Evolutionary conservation across 2,888 invertebrate species (phyloP), one percentile per base, ranked within the genome.

Genomic region (Alloplasta piceator): DNA sequence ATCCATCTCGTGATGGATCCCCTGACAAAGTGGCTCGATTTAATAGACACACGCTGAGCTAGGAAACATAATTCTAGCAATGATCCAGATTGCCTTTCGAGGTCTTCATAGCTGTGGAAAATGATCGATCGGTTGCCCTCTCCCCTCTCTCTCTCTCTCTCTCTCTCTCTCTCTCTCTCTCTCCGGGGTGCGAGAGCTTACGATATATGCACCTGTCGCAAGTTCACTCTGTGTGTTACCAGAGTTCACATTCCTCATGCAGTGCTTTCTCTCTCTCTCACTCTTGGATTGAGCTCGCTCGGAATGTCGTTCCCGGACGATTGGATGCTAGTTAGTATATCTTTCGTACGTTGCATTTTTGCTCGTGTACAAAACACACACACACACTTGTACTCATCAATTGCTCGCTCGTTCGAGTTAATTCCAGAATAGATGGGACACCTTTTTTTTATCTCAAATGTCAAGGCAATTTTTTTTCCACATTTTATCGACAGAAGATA

Each of bases 211-310:
- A 80, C 66, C 76, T 75, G 79, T 79, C 70, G 60, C 43, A 48
- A 75, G 66, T 79, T 70, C 26, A 52, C 48, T 50, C 66, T 58
- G 39, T 14, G 6, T 50, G n/a, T n/a, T 52, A 74, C 48, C 39
- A 75, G 75, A 76, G 71, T 63, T 76, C 46, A 63, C 76, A 80
- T 80, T 80, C 80, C 80, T 26, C 26, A 58, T 48, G 55, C 39
- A 66, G 61, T n/a, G 46, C 52, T 46, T 26, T 26, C 26, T 26
- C 26, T 26, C 26, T 26, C 26, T 26, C 26, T 26, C 26, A 26
- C 26, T 26, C 26, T 26, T 14, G 55, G 16, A 72, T 52, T 39
- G 72, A 76, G 71, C 71, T 71, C 71, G 63, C 41, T 58, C 58
- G 77, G 80, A 80, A 80, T 77, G 80, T 68, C 60, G 80, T 73